These are phyloP conservation scores for Thalassarche chlororhynchos DNA, from an alignment of 2,113 vertebrate species.

Conservation along the genomic window DNA sequence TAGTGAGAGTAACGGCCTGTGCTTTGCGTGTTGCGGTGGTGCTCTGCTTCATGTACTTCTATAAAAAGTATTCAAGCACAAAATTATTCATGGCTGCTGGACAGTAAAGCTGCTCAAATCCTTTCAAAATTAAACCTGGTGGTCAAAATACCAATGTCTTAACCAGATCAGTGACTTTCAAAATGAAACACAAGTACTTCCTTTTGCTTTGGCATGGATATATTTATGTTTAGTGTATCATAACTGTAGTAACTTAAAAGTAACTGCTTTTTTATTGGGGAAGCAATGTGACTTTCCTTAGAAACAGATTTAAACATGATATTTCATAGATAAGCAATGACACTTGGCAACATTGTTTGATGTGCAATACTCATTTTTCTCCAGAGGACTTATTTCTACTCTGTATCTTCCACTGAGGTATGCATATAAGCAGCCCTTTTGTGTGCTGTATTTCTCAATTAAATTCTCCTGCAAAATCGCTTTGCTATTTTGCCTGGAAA, in stretches of 20 bases:
- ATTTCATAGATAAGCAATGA: neutral
- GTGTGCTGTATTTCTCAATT: constrained; percentile 22
- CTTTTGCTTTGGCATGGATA: neutral
- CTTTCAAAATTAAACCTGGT: constrained; percentile 18
- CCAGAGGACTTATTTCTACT: neutral
- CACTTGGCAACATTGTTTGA: neutral
- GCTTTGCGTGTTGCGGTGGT: neutral
- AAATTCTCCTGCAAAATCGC: neutral
- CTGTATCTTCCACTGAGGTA: neutral
- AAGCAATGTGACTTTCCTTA: neutral
- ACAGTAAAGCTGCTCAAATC: constrained; percentile 20
- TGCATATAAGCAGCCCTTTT: neutral
- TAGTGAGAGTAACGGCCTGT: neutral
- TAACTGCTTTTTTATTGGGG: neutral
- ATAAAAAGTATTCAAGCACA: neutral
- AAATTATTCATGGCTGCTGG: constrained; percentile 18
- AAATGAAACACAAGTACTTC: neutral
- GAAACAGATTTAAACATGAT: neutral
- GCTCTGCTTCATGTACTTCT: neutral
- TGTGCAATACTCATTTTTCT: neutral
- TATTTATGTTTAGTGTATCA: neutral
- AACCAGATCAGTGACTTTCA: neutral
- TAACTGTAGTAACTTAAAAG: neutral
- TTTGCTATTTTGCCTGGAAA: constrained; percentile 19
- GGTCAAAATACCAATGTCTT: constrained; percentile 16